These are phyloP conservation scores for Ctenomys sociabilis DNA, from an alignment of 2,113 vertebrate genomes.

Conservation along the genomic window DNA sequence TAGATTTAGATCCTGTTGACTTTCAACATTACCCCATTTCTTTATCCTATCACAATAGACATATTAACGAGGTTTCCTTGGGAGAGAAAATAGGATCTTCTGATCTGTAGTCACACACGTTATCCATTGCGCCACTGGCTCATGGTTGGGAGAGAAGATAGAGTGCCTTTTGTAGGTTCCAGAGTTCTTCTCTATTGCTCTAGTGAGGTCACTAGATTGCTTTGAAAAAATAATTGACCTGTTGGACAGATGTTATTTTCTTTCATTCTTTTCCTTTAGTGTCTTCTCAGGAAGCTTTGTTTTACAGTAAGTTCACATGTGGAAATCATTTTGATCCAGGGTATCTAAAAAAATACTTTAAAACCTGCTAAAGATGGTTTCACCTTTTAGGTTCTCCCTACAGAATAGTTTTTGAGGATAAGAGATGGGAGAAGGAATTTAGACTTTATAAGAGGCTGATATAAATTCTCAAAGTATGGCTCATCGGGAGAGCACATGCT, in stretches of 20 bases:
- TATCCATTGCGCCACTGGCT: no score
- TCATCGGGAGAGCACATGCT: background rate
- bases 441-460: background rate
- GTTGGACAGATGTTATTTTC: background rate
- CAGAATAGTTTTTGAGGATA: background rate
- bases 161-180: background rate
- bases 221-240: constrained; percentile 44
- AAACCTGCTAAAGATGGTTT: constrained; percentile 34
- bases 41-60: constrained; percentile 13
- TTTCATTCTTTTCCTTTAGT: constrained; percentile 56
- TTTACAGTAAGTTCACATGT: background rate
- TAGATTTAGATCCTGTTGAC: constrained; percentile 34
- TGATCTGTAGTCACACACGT: no score
- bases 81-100: constrained; percentile 37
- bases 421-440: background rate
- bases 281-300: background rate
- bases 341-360: constrained; percentile 50
- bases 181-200: constrained; percentile 38
- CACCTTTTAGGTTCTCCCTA: constrained; percentile 21
- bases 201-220: background rate
- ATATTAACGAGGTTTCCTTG: background rate
- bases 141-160: constrained; percentile 38
- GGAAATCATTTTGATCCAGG: constrained; percentile 37
- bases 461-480: background rate
- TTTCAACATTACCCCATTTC: constrained; percentile 52